Evolutionary conservation across 2,888 invertebrate genomes (phyloP), one percentile per base, ranked within the genome.

Genomic region (Neoscelio sp.): DNA sequence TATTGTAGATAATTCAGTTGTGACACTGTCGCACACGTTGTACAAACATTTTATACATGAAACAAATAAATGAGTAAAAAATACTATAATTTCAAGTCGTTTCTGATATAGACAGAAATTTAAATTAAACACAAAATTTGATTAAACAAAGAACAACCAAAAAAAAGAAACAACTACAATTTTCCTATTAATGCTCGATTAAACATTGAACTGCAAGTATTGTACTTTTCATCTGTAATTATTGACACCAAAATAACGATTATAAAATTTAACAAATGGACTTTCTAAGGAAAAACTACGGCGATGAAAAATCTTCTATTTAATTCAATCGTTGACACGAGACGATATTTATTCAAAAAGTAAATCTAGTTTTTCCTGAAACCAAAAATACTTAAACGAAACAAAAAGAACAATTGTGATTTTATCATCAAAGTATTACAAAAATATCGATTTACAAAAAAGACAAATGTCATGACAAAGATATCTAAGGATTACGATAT

Each of bases 181-280:
- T 23, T 50, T 46, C 56, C 60, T 50, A 52, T 33, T 52, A 70
- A 78, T 75, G 75, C 79, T 79, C 78, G 71, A 64, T 65, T 38
- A 48, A 64, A 60, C 75, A 65, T 75, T 75, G 65, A 70, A 75
- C 58, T 58, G 46, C 33, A 60, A 50, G 8, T 50, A 70, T 65
- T 80, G 71, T 75, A 75, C 64, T 74, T 70, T 54, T 40, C 17
- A 58, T 44, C 15, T 64, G 38, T 68, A 30, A 67, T 17, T 67
- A 58, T 35, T n/a, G n/a, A n/a, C n/a, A 18, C 1, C 10, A 30
- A 50, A 65, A 30, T 65, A 54, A 33, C 3, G 1, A 35, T n/a
- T 12, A 33, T 33, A 4, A 17, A 40, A 13, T 40, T n/a, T 8
- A 2, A 40, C n/a, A 67, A 23, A 2, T 35, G 10, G 12, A 5